phyloP scores from a whole-genome alignment of 2,797 vertebrate genomes.

The Liparis tanakae region DNA sequence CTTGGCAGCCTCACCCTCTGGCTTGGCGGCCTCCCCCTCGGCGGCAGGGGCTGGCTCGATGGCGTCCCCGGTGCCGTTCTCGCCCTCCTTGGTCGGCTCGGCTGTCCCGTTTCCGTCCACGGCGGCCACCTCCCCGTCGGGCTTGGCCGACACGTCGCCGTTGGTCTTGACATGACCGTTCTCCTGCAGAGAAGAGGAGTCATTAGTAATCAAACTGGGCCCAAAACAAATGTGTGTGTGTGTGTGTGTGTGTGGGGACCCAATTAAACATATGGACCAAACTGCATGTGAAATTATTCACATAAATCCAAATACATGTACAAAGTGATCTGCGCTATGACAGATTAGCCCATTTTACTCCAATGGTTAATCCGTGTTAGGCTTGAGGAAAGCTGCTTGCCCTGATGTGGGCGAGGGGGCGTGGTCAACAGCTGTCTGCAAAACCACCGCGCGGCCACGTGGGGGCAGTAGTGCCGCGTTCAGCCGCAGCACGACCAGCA shows the following conservation, averaged over 20 bases:
- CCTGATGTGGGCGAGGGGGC: background rate
- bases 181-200: conserved; percentile 81
- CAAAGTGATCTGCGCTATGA: conserved; percentile 21
- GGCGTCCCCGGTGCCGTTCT: conserved; percentile 78
- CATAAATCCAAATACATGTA: conserved; percentile 32
- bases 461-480: conserved; percentile 71
- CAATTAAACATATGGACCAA: background rate
- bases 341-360: conserved; percentile 42
- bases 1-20: conserved; percentile 86
- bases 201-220: conserved; percentile 36
- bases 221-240: conserved; percentile 7
- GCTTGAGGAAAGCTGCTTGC: conserved; percentile 44
- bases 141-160: conserved; percentile 89
- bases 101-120: conserved; percentile 86
- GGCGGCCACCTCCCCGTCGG: conserved; percentile 82
- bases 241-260: no score
- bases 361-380: conserved; percentile 40
- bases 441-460: conserved; percentile 28
- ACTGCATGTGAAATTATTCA: conserved; percentile 2
- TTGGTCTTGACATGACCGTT: conserved; percentile 94
- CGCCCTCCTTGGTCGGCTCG: conserved; percentile 81
- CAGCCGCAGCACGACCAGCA: conserved; percentile 20
- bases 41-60: conserved; percentile 88
- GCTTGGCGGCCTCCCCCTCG: conserved; percentile 81
- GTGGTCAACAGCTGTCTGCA: conserved; percentile 61